Conservation (phyloP, 2,888 invertebrate species). For the Blera fallax region DNA sequence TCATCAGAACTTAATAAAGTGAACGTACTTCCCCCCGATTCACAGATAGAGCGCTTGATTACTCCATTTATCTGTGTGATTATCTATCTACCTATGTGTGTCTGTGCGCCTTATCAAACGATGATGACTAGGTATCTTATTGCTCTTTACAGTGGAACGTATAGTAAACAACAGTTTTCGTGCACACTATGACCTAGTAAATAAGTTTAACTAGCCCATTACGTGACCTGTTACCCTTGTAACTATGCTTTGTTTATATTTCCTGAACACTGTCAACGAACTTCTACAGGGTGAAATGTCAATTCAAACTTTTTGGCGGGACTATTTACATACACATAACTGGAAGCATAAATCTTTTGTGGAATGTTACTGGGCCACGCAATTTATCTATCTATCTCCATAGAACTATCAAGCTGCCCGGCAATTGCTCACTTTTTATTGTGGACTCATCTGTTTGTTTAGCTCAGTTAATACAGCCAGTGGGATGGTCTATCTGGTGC, state of each 20-base stretch:
- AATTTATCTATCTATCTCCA: neutral
- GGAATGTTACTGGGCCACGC: neutral
- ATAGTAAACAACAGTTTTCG: constrained; percentile 1
- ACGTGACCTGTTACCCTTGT: constrained; percentile 7
- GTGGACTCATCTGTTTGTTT: constrained; percentile 26
- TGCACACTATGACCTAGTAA: constrained; percentile 21
- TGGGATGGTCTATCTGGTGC: neutral
- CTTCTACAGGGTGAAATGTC: neutral
- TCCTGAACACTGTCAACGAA: constrained; percentile 5
- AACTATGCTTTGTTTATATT: neutral
- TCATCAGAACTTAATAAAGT: constrained; percentile 35
- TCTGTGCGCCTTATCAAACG: constrained; percentile 6
- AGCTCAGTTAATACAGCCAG: neutral
- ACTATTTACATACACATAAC: constrained; percentile 2
- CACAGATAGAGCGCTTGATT: constrained; percentile 18
- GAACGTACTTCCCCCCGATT: constrained; percentile 36
- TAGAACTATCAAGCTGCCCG: neutral
- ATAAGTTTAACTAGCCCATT: neutral
- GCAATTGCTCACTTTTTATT: constrained; percentile 39
- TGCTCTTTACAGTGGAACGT: neutral
- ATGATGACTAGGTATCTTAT: neutral
- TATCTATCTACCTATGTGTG: too few species aligned
- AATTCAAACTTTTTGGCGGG: neutral
- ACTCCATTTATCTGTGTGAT: constrained; percentile 39
- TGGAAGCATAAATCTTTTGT: constrained; percentile 8